Conservation (phyloP, 2,797 vertebrate genomes). For the Xerus rutilus region DNA sequence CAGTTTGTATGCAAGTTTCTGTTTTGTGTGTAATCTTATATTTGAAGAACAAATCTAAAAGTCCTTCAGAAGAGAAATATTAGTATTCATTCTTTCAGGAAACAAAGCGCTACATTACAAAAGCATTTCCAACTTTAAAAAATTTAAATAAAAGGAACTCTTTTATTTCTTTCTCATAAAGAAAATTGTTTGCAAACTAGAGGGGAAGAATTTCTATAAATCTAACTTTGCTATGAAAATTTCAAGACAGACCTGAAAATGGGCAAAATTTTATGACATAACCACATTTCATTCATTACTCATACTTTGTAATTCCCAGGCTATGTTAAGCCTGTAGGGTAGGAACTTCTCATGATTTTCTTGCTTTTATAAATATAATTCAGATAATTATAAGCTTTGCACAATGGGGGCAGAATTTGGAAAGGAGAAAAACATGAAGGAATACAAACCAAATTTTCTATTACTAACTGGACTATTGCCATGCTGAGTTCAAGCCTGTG, state of each 20-base stretch:
- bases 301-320: background rate
- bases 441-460: background rate
- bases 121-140: slow-evolving; percentile 1
- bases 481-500: background rate
- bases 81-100: background rate
- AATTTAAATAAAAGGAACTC: background rate
- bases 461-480: background rate
- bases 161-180: slow-evolving; percentile 17
- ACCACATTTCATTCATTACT: background rate
- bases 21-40: slow-evolving; percentile 10
- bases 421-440: background rate
- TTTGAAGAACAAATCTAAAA: slow-evolving; percentile 21
- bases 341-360: background rate
- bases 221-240: slow-evolving; percentile 24
- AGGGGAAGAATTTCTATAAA: background rate
- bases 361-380: slow-evolving; percentile 16
- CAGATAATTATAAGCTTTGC: background rate
- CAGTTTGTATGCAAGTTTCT: slow-evolving; percentile 38
- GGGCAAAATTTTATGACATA: background rate
- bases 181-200: background rate
- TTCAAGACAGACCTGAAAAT: background rate
- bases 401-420: background rate
- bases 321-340: background rate
- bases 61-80: slow-evolving; percentile 26
- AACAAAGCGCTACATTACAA: background rate